These are phyloP conservation scores for Coenobita brevimanus DNA, from an alignment of 1,140 invertebrate species.

Conservation along the genomic window DNA sequence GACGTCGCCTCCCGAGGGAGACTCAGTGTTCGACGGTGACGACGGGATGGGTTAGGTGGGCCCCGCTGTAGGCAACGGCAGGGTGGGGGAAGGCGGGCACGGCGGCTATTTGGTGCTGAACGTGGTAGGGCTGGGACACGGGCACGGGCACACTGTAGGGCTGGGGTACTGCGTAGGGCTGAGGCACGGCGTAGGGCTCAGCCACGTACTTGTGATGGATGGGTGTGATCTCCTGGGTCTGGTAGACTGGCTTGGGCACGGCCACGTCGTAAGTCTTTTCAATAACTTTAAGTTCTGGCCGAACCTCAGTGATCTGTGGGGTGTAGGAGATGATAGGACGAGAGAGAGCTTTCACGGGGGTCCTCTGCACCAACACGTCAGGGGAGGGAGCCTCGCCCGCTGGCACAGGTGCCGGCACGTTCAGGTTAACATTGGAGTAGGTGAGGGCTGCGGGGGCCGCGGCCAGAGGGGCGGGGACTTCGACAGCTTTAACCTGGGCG, in stretches of 20 bases:
- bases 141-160: conserved; percentile 50
- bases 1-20: conserved; percentile 55
- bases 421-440: conserved; percentile 51
- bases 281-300: conserved; percentile 39
- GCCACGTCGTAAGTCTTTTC: conserved; percentile 58
- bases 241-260: conserved; percentile 62
- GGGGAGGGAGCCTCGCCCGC: conserved; percentile 28
- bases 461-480: neutral
- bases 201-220: conserved; percentile 65
- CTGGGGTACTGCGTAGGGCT: conserved; percentile 61
- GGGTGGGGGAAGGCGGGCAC: neutral
- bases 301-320: conserved; percentile 65
- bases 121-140: conserved; percentile 21
- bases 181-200: conserved; percentile 67
- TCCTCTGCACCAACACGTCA: conserved; percentile 38
- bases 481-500: neutral
- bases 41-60: neutral
- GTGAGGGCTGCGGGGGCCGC: conserved; percentile 8
- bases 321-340: conserved; percentile 44
- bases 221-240: conserved; percentile 59
- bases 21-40: conserved; percentile 29
- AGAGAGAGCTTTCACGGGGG: conserved; percentile 30
- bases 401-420: conserved; percentile 36
- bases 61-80: neutral
- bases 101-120: conserved; percentile 22